phyloP scores from a whole-genome alignment of 2,113 vertebrate species.

The Ochotona curzoniae region DNA sequence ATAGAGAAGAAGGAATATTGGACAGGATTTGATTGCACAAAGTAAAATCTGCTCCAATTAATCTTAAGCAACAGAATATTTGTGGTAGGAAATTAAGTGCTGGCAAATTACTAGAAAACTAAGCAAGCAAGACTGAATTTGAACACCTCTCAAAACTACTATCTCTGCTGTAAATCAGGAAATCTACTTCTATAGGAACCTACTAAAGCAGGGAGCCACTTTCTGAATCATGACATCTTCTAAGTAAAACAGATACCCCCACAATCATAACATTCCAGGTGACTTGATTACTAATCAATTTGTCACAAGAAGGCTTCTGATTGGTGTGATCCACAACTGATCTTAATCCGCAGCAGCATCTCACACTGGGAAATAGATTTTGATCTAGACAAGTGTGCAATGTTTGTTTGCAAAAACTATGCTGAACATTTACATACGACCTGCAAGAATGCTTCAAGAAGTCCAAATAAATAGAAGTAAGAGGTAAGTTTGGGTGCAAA shows the following conservation, averaged over 20 bases:
- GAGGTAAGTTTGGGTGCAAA: no score
- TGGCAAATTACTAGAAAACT: constrained; percentile 39
- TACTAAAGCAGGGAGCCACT: neutral
- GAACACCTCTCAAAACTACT: neutral
- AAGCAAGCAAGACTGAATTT: neutral
- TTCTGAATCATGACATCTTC: neutral
- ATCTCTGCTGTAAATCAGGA: neutral
- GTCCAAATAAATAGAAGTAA: no score
- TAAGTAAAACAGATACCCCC: neutral
- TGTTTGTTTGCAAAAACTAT: neutral
- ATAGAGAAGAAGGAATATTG: constrained; percentile 17
- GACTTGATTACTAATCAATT: neutral
- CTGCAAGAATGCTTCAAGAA: no score
- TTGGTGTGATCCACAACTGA: neutral
- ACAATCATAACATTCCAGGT: neutral
- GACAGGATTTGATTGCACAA: constrained; percentile 34
- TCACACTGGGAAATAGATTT: neutral
- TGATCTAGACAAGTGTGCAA: neutral
- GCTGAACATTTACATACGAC: neutral
- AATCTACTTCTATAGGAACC: neutral
- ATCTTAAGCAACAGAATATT: constrained; percentile 41
- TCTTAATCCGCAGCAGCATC: neutral
- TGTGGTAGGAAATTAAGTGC: constrained; percentile 49
- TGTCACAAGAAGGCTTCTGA: neutral
- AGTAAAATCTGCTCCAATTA: constrained; percentile 49